phyloP scores from a whole-genome alignment of 1,140 invertebrate species.

The Thaumatotibia leucotreta region DNA sequence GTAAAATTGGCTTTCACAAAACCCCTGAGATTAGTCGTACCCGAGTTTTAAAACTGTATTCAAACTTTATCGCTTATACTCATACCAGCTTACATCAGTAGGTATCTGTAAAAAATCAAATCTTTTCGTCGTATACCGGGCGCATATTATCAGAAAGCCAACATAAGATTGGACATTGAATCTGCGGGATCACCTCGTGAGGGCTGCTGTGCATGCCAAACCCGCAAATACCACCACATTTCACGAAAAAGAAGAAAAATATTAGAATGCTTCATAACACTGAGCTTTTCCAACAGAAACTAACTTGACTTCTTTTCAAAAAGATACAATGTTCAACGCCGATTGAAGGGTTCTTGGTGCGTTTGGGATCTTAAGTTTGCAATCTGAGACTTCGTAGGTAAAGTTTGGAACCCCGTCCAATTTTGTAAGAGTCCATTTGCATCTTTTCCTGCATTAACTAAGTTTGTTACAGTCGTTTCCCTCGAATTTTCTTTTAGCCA shows the following conservation, averaged over 20 bases:
- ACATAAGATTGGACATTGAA: constrained; percentile 39
- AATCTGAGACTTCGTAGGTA: constrained; percentile 45
- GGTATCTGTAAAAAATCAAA: constrained; percentile 29
- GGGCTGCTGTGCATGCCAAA: constrained; percentile 36
- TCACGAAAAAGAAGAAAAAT: constrained; percentile 23
- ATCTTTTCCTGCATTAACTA: constrained; percentile 45
- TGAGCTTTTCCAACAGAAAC: not conserved
- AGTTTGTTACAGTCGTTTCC: constrained; percentile 19
- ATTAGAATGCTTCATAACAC: constrained; percentile 1
- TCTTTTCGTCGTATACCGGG: constrained; percentile 38
- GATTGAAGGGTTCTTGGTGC: not conserved
- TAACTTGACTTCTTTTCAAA: not conserved
- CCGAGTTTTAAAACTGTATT: constrained; percentile 36
- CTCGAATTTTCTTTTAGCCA: not conserved
- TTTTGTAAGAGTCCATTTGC: constrained; percentile 52
- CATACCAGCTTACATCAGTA: no score
- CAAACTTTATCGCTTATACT: constrained; percentile 44
- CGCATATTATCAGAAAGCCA: constrained; percentile 50
- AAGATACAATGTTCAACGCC: not conserved
- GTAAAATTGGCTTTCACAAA: constrained; percentile 50
- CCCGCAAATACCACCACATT: constrained; percentile 45
- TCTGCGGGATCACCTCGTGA: constrained; percentile 29
- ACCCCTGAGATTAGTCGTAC: constrained; percentile 29
- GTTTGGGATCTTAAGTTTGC: not conserved
- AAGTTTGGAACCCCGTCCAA: constrained; percentile 51